A percentile compares a stretch with the other conserved stretches of the same genome.
Evolutionary conservation across 2,888 invertebrate genomes (phyloP).

Genomic region (Disparrhopalites patrizii): DNA sequence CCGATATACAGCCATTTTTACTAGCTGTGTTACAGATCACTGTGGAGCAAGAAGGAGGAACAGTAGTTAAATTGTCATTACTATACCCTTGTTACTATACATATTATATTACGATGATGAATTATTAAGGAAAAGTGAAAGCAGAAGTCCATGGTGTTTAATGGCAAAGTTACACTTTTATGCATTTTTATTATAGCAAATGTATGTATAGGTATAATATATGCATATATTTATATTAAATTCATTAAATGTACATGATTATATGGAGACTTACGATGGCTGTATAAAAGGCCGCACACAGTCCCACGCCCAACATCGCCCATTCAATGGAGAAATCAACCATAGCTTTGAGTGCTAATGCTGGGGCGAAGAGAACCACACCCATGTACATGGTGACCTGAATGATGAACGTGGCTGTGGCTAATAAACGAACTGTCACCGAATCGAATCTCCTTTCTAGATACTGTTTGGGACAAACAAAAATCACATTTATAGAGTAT

Average conservation of each 20-base stretch:
- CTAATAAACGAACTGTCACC: conserved; percentile 37
- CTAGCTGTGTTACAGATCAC: too few relatives aligned
- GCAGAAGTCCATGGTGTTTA: conserved; percentile 1
- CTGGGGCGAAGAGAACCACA: conserved; percentile 49
- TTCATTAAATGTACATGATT: not conserved
- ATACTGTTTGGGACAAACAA: conserved; percentile 44
- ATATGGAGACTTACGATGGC: conserved; percentile 35
- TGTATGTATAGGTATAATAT: too few relatives aligned
- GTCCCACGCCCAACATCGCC: conserved; percentile 39
- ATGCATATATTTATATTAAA: not conserved
- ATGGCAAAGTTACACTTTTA: not conserved
- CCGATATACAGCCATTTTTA: too few relatives aligned
- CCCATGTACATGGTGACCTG: conserved; percentile 49
- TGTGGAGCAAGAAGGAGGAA: too few relatives aligned
- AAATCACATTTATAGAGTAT: too few relatives aligned
- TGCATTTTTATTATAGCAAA: not conserved
- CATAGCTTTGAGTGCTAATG: conserved; percentile 40
- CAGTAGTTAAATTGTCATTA: too few relatives aligned
- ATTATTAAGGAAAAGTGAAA: too few relatives aligned
- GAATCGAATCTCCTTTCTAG: conserved; percentile 49
- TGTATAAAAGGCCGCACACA: conserved; percentile 41
- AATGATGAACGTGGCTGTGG: conserved; percentile 44
- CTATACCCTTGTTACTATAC: too few relatives aligned
- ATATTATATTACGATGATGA: too few relatives aligned
- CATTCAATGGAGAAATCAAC: conserved; percentile 36